A percentile compares a stretch with the other conserved stretches of the same genome.
phyloP scores from a whole-genome alignment of 2,797 vertebrate genomes.

The Spheniscus humboldti region DNA sequence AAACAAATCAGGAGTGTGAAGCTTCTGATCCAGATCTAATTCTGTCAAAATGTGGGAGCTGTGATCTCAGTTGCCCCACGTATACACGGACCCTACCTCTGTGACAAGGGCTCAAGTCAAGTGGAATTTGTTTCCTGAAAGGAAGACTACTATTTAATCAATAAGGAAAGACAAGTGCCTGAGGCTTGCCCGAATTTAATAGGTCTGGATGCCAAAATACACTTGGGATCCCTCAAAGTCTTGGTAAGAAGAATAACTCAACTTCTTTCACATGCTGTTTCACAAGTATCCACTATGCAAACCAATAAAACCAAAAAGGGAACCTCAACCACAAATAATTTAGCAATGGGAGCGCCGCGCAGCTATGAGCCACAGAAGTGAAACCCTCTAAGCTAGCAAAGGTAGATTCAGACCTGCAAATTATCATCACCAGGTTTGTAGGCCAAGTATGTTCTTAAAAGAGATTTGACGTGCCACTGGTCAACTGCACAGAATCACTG shows the following conservation, averaged over 20 bases:
- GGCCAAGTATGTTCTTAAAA: background rate
- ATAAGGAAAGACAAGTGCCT: background rate
- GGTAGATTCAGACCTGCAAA: background rate
- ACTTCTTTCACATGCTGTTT: background rate
- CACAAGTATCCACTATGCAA: background rate
- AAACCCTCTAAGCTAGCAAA: background rate
- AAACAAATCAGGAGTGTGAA: background rate
- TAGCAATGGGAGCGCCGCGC: accelerated
- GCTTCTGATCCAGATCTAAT: background rate
- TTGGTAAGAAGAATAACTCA: background rate
- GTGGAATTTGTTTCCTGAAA: background rate
- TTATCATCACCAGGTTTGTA: background rate
- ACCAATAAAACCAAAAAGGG: background rate
- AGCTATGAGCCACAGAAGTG: background rate
- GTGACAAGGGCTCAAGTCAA: background rate
- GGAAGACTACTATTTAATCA: background rate
- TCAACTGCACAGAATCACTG: background rate
- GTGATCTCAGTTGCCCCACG: background rate
- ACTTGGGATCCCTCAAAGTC: background rate
- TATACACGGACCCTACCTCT: background rate
- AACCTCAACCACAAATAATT: background rate
- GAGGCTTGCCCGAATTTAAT: background rate
- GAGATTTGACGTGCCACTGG: background rate
- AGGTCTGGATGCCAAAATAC: background rate
- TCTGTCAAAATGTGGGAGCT: background rate